Evolutionary conservation across 2,888 invertebrate genomes (phyloP).

Genomic region (Sarcophaga subvicina): DNA sequence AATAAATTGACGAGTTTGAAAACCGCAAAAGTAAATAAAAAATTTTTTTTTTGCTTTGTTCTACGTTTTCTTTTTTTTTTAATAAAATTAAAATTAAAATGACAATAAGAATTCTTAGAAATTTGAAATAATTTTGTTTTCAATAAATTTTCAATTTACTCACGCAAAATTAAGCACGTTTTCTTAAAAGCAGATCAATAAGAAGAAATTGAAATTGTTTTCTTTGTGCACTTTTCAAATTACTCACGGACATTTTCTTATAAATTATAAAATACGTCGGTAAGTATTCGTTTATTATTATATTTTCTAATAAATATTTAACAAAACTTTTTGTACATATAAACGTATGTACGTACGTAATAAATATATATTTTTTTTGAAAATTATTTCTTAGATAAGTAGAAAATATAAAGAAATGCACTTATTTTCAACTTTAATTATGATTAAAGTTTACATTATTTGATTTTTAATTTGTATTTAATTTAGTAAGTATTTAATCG

Average conservation of each 20-base stretch:
- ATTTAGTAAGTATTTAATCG: background rate
- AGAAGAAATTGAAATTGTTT: too few relatives aligned
- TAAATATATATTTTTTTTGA: background rate
- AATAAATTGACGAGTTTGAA: background rate
- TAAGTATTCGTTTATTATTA: too few relatives aligned
- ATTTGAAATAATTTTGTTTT: background rate
- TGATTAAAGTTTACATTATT: too few relatives aligned
- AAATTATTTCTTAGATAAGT: background rate
- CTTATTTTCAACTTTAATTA: background rate
- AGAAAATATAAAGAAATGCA: background rate
- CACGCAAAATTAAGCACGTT: background rate
- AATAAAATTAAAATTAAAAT: background rate
- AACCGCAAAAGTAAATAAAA: background rate
- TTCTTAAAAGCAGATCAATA: too few relatives aligned
- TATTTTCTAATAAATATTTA: too few relatives aligned
- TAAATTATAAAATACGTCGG: too few relatives aligned
- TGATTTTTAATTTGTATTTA: background rate
- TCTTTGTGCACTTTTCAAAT: slow-evolving; percentile 20
- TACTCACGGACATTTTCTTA: background rate
- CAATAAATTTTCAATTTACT: background rate
- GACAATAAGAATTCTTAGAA: background rate
- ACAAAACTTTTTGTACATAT: too few relatives aligned
- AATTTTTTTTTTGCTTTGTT: background rate
- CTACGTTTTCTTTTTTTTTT: background rate
- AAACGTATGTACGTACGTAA: too few relatives aligned